Evolutionary conservation across 2,888 invertebrate species (phyloP).

Genomic region (Aricia artaxerxes): DNA sequence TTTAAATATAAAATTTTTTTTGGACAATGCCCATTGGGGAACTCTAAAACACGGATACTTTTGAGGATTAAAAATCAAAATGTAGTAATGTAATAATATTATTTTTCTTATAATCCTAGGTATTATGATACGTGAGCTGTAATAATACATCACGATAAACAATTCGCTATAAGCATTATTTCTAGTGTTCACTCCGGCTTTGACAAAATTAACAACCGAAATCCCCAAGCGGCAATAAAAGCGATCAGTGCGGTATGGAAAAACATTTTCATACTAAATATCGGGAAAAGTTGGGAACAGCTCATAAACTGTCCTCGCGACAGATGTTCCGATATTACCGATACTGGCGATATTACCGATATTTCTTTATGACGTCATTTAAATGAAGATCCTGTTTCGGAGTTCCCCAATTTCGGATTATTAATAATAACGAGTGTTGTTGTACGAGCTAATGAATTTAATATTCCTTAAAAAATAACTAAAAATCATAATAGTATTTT

Average conservation of each 20-base stretch:
- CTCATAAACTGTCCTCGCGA: slow-evolving; percentile 70
- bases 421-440: slow-evolving; percentile 2
- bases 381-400: slow-evolving; percentile 57
- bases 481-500: too few relatives aligned
- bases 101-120: too few relatives aligned
- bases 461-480: too few relatives aligned
- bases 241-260: slow-evolving; percentile 48
- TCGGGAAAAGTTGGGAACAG: slow-evolving; percentile 54
- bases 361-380: slow-evolving; percentile 72
- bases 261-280: slow-evolving; percentile 63
- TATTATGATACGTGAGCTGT: too few relatives aligned
- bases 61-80: too few relatives aligned
- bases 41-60: too few relatives aligned
- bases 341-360: slow-evolving; percentile 51
- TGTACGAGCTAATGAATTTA: neutral
- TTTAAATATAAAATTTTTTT: too few relatives aligned
- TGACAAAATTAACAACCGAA: neutral
- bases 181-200: neutral
- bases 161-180: too few relatives aligned
- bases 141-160: too few relatives aligned
- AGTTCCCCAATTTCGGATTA: slow-evolving; percentile 23
- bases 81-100: too few relatives aligned
- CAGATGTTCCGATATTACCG: slow-evolving; percentile 68
- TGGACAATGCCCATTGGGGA: too few relatives aligned
- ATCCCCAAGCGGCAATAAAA: slow-evolving; percentile 26